Conservation (phyloP, 2,888 invertebrate genomes). For the Allacma fusca region DNA sequence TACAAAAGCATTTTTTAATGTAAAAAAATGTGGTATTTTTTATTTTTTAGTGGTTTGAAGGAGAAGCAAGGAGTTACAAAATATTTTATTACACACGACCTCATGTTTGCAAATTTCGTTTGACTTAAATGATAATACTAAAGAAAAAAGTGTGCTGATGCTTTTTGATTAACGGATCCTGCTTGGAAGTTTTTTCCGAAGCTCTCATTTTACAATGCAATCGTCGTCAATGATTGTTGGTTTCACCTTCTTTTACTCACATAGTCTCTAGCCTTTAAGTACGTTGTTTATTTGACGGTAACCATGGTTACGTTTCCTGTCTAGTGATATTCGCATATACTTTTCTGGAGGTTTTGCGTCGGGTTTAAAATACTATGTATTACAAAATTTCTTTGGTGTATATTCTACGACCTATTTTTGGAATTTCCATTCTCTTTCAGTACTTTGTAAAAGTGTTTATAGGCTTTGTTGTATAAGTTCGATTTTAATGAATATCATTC, state of each 20-base stretch:
- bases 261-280: background rate
- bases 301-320: background rate
- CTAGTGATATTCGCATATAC: background rate
- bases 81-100: background rate
- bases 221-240: constrained; percentile 22
- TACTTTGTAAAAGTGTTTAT: too few species aligned
- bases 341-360: background rate
- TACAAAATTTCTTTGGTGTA: too few species aligned
- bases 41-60: background rate
- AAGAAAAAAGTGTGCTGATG: background rate
- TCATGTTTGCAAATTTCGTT: constrained; percentile 4
- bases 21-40: background rate
- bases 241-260: constrained; percentile 23
- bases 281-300: background rate
- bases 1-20: background rate
- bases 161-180: background rate
- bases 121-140: background rate
- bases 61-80: constrained; percentile 2
- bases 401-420: too few species aligned
- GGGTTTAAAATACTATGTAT: background rate
- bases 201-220: background rate
- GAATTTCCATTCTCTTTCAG: too few species aligned
- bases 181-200: too few species aligned
- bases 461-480: too few species aligned
- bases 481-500: too few species aligned